These are phyloP conservation scores for Istiophorus platypterus DNA, from an alignment of 2,113 vertebrate species.

Conservation along the genomic window DNA sequence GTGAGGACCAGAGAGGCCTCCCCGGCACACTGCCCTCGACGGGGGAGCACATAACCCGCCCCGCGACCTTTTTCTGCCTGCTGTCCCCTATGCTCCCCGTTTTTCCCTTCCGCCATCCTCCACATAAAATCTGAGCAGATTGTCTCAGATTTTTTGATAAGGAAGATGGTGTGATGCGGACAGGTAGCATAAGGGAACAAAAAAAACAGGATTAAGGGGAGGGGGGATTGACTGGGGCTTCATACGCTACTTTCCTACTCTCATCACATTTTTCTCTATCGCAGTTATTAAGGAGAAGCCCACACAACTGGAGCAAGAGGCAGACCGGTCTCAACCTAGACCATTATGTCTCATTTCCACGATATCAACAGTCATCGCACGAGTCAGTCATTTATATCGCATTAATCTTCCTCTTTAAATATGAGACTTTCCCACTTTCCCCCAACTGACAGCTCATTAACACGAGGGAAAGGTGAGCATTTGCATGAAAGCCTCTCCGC, in stretches of 20 bases:
- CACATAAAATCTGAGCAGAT: not conserved
- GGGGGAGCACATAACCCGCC: not conserved
- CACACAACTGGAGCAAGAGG: not conserved
- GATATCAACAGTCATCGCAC: not conserved
- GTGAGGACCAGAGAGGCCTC: not conserved
- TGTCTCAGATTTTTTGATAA: not conserved
- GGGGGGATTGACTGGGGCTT: not conserved
- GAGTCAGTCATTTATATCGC: not conserved
- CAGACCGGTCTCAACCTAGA: not conserved
- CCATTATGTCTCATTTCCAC: not conserved
- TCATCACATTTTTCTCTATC: no score
- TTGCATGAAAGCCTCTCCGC: constrained; percentile 18
- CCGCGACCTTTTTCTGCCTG: not conserved
- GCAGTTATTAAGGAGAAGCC: not conserved
- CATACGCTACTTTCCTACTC: not conserved
- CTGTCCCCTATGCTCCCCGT: not conserved
- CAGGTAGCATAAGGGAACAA: not conserved
- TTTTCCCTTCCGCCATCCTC: not conserved
- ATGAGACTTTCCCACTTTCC: constrained; percentile 20
- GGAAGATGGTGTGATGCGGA: not conserved
- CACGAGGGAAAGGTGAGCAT: constrained; percentile 20
- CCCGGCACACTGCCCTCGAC: not conserved
- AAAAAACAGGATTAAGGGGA: not conserved
- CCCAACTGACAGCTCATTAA: constrained; percentile 42
- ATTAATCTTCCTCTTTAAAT: not conserved